Percentiles rank a stretch among this genome's conserved stretches.
Evolutionary conservation across 2,797 vertebrate genomes (phyloP).

Genomic region (Denticeps clupeoides): DNA sequence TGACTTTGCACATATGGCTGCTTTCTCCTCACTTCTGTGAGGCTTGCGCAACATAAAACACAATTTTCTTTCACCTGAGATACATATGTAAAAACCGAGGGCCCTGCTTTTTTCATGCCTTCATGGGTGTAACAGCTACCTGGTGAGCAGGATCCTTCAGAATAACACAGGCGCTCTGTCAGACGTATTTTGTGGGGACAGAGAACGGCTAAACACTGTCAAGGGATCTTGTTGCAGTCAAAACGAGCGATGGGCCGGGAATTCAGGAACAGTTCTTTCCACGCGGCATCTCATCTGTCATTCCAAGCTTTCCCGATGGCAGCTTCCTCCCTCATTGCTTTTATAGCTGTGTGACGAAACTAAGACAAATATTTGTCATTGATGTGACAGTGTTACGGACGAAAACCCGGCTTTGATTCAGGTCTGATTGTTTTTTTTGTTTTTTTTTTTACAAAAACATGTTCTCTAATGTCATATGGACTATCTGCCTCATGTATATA

Average conservation of each 20-base stretch:
- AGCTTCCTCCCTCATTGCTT: no score
- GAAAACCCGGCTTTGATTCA: no score
- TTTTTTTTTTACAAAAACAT: no score
- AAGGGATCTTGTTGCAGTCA: conserved; percentile 20
- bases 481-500: neutral
- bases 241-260: no score
- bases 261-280: conserved; percentile 19
- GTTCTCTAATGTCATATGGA: no score
- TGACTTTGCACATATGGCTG: conserved; percentile 34
- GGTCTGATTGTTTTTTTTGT: no score
- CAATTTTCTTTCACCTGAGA: conserved; percentile 15
- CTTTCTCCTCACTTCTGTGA: conserved; percentile 23
- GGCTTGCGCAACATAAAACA: conserved; percentile 20
- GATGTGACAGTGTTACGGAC: no score
- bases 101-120: conserved; percentile 13
- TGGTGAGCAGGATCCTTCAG: conserved; percentile 25
- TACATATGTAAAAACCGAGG: neutral
- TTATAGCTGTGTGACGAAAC: no score
- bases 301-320: conserved; percentile 10
- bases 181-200: conserved; percentile 16
- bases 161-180: conserved; percentile 25
- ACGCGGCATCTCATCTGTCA: conserved; percentile 1
- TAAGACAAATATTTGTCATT: no score
- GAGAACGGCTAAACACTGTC: conserved; percentile 23
- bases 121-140: conserved; percentile 18